These are phyloP conservation scores for Clinocottus analis DNA, from an alignment of 2,113 vertebrate genomes.

Conservation along the genomic window DNA sequence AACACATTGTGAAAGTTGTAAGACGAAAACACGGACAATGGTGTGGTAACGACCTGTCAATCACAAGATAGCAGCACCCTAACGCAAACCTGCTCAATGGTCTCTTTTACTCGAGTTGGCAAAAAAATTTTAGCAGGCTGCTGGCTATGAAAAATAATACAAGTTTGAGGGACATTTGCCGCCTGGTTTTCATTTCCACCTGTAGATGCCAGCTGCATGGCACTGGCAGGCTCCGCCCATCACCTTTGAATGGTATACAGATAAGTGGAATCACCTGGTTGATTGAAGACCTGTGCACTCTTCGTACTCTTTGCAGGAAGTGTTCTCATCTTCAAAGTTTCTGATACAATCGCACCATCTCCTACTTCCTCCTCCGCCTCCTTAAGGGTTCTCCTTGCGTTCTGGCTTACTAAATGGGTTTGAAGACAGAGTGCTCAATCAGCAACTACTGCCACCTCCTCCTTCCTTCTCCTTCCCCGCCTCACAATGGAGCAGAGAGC, in stretches of 20 bases:
- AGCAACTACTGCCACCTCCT: conserved; percentile 44
- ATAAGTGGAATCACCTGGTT: background rate
- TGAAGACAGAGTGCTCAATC: conserved; percentile 68
- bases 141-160: no score
- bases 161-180: no score
- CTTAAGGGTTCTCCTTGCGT: conserved; percentile 41
- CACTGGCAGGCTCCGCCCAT: background rate
- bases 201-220: background rate
- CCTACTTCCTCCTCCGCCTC: conserved; percentile 35
- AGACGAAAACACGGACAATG: no score
- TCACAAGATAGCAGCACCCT: no score
- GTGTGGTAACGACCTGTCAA: no score
- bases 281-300: conserved; percentile 6
- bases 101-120: no score
- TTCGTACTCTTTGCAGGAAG: background rate
- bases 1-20: no score
- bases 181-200: background rate
- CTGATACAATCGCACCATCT: conserved; percentile 27
- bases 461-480: conserved; percentile 25
- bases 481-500: conserved; percentile 45
- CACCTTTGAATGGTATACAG: background rate
- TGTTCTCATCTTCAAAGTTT: conserved; percentile 13
- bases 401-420: conserved; percentile 59
- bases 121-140: no score
- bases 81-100: no score